Conservation (phyloP, 2,797 vertebrate genomes). For the Siniperca obscura region DNA sequence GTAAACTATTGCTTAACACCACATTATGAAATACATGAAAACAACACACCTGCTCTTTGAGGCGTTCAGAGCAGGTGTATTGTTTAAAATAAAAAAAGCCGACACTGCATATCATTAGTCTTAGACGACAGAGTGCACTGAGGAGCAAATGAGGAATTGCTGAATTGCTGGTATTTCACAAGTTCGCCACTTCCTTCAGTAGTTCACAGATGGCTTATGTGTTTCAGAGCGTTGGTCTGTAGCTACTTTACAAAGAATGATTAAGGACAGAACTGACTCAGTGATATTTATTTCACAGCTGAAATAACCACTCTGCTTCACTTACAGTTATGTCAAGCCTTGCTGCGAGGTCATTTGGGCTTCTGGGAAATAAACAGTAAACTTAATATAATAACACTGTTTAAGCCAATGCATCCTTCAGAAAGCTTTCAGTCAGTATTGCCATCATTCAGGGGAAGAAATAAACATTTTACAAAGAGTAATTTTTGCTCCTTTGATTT, state of each 20-base stretch:
- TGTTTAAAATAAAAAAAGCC: constrained; percentile 71
- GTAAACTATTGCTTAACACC: background rate
- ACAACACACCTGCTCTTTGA: constrained; percentile 61
- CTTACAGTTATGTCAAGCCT: constrained; percentile 27
- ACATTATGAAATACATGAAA: constrained; percentile 27
- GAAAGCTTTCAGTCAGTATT: constrained; percentile 20
- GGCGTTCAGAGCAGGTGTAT: constrained; percentile 22
- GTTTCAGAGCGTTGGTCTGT: constrained; percentile 50
- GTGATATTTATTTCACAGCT: constrained; percentile 52
- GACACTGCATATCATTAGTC: constrained; percentile 61
- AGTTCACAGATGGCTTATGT: constrained; percentile 63
- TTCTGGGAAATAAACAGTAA: constrained; percentile 47
- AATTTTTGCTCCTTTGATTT: background rate
- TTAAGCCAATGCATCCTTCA: constrained; percentile 18
- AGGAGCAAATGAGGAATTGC: constrained; percentile 63
- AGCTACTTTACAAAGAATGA: constrained; percentile 50
- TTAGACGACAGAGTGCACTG: constrained; percentile 50
- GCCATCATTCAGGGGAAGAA: constrained; percentile 11
- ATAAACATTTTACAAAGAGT: background rate
- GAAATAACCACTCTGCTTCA: constrained; percentile 44
- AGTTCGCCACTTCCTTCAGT: constrained; percentile 53
- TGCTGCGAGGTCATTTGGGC: constrained; percentile 44
- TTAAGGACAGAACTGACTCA: constrained; percentile 49
- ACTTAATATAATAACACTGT: constrained; percentile 43
- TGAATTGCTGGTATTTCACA: constrained; percentile 60